Base-by-base conservation (phyloP, 2,113 vertebrate species). In the Grammomys surdaster region DNA sequence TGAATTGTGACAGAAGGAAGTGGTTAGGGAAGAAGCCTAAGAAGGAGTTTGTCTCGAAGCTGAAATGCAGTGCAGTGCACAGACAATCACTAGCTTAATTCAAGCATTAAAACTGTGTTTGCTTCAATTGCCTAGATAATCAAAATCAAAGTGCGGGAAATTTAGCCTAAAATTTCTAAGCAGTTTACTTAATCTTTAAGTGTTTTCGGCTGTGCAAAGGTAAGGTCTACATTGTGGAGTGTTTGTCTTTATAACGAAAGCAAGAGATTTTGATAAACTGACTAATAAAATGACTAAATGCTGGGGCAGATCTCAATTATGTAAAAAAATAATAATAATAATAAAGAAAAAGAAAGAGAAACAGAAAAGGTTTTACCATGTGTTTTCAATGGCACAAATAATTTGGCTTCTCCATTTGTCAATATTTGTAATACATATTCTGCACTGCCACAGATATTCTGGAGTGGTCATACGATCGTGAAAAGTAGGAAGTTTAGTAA, bases 141-240 rank as follows among this genome's bases (percentile, higher is more conserved):
- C 69, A 97, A 96, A 96, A 93, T 95, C 88, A 96, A 95, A 84
- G 36, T 96, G 17, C 95, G 96, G 82, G 87, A 36, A 97, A 95
- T 91, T 93, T 95, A 96, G 95, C 93, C 95, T 95, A 94, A 89
- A 93, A 88, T 97, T 96, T 94, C 65, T 70, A 93, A 97, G 91
- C n/a, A 88, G 84, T 96, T 96, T 88, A 9, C 72, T 91, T 16
- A 51, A 91, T 94, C 46, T 92, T 94, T 72, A 92, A 91, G 28
- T 76, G 78, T 46, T 73, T 56, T 93, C 69, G 19, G 26, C 43
- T 81, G 46, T 63, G 87, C 26, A 95, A 84, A 96, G 72, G 12
- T 36, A 91, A 80, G 36, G 90, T 78, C 69, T 70, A 28, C 81
- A 84, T 76, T 90, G 31, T 84, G 10, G 10, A 3, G 24, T 90